Base-by-base conservation (phyloP, 2,797 vertebrate genomes). In the Staurois parvus region DNA sequence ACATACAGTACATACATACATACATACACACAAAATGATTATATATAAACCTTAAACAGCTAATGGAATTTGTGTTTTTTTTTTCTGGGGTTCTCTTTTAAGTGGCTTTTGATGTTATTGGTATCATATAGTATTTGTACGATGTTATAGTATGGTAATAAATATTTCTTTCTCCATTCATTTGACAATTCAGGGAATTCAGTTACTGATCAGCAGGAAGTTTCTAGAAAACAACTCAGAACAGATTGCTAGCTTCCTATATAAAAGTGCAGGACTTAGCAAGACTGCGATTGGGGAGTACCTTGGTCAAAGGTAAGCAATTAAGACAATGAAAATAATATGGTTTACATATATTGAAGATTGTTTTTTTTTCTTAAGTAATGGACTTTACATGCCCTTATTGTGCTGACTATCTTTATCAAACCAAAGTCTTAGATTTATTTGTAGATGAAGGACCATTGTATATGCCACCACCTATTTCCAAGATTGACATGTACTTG, bases 261-360 rank as follows among this genome's bases (percentile, higher is more conserved):
- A 56, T 37, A 42, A 79, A 19, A 59, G 69, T 13, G 68, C 17
- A 15, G 85, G 85, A 30, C 85, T 87, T n/a, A 87, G 85, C 69
- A 87, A 87, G 68, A 30, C 67, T 21, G 80, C 85, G 9, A 83
- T 87, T 67, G 85, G 85, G 26, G 80, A 79, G n/a, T 87, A 83
- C 59, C 48, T 87, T 0, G 85, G 85, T 19, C 68, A 83, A 79
- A 83, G 81, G 85, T 87, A 6, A 87, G 85, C 56, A 67, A 12
- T 13, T 68, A 66, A 17, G n/a, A 40, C 26, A 66, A 13, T 28
- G 12, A 66, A 26, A 66, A 24, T 26, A 29, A 19, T 15, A 12
- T 29, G 64, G 1, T 66, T 66, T 66, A 29, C n/a, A 29, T 29
- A 12, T 8, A 59, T 7, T 59, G 17, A 17, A 52, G 17, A 52